A percentile compares a stretch with the other conserved stretches of the same genome.
phyloP scores from a whole-genome alignment of 1,140 invertebrate genomes.

The Pemphigus obesinymphae region DNA sequence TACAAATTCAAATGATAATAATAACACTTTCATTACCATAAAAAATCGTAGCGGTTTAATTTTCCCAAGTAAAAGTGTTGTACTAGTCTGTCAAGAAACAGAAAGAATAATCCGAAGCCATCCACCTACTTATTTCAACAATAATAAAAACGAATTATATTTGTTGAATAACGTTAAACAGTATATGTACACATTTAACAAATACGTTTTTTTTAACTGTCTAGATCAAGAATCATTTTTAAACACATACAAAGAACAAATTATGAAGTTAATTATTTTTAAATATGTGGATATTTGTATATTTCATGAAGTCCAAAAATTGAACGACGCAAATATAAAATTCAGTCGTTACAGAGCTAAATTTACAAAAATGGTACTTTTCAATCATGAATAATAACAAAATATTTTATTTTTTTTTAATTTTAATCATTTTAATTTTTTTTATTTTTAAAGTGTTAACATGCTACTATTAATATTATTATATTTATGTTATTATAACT shows the following conservation, averaged over 20 bases:
- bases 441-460: no score
- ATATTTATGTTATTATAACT: no score
- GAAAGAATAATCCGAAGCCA: not conserved
- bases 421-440: no score
- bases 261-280: not conserved
- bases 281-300: not conserved
- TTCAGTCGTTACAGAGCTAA: not conserved
- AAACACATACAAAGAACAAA: not conserved
- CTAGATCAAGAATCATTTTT: not conserved
- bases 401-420: no score
- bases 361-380: not conserved
- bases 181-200: not conserved
- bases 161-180: not conserved
- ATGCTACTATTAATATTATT: no score
- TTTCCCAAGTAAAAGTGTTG: not conserved
- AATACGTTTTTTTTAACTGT: not conserved
- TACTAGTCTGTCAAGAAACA: not conserved
- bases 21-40: not conserved
- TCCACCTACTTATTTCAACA: not conserved
- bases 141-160: not conserved
- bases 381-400: not conserved
- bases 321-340: not conserved
- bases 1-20: not conserved
- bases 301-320: not conserved
- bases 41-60: constrained; percentile 10